Conservation (phyloP, 37 sponge, comb jelly and placozoan species). For the Agelas oroides region DNA sequence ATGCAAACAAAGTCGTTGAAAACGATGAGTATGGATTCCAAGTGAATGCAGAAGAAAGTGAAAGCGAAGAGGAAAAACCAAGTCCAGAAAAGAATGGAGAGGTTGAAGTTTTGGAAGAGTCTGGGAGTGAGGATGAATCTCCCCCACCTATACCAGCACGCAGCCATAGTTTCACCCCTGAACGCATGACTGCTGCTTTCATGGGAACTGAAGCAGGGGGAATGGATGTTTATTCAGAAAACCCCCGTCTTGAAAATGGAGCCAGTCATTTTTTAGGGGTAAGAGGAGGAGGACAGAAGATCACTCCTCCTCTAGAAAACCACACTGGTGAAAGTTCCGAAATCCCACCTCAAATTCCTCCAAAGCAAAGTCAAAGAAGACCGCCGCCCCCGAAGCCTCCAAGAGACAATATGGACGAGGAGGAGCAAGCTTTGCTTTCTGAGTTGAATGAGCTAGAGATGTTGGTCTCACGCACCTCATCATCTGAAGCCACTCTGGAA, state of each 20-base stretch:
- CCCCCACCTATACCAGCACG: conserved; percentile 53
- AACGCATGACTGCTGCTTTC: no score
- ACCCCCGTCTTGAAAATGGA: neutral
- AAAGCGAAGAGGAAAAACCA: conserved; percentile 7
- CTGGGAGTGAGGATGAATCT: neutral
- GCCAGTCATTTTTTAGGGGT: conserved; percentile 62
- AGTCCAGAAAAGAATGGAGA: neutral
- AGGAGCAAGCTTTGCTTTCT: conserved; percentile 18
- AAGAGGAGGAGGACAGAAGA: conserved; percentile 60
- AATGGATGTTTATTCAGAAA: neutral
- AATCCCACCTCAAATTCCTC: conserved; percentile 23
- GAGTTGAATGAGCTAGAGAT: conserved; percentile 32
- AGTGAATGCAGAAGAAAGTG: neutral
- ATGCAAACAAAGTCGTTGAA: neutral
- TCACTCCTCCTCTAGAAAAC: conserved; percentile 37
- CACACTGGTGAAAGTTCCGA: neutral
- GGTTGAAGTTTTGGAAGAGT: neutral
- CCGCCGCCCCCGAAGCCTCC: neutral
- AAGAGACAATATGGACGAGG: neutral
- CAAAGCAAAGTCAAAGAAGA: neutral
- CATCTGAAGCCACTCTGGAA: neutral
- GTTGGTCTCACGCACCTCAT: conserved; percentile 1
- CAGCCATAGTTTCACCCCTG: conserved; percentile 27
- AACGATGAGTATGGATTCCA: conserved; percentile 9
- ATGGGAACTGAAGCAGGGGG: neutral